A percentile compares a stretch with the other conserved stretches of the same genome.
These are phyloP conservation scores for Rhynchotus rufescens DNA, from an alignment of 2,797 vertebrate species.

Conservation along the genomic window DNA sequence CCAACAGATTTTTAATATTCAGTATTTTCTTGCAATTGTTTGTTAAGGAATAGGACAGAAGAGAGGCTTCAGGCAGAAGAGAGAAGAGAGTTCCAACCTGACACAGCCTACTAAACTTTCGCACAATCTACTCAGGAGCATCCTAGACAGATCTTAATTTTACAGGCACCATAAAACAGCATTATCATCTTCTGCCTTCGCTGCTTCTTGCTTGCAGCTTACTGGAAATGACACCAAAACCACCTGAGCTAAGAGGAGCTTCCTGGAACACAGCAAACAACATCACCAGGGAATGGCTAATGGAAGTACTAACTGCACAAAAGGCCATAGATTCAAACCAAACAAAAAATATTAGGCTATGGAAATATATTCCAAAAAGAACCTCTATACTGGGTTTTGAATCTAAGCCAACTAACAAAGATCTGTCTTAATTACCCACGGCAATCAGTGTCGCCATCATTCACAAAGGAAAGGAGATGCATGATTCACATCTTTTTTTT, in stretches of 20 bases:
- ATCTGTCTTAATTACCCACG: background rate
- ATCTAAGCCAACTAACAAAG: background rate
- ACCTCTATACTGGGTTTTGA: background rate
- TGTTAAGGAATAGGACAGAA: background rate
- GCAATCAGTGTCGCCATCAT: background rate
- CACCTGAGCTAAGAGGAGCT: background rate
- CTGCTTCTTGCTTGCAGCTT: background rate
- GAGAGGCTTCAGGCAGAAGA: background rate
- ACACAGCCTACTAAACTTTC: background rate
- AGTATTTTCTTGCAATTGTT: background rate
- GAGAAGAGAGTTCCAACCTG: background rate
- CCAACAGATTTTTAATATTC: background rate
- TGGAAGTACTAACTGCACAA: background rate
- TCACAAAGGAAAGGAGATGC: background rate
- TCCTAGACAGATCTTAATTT: background rate
- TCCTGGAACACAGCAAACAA: background rate
- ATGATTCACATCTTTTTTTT: background rate
- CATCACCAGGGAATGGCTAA: background rate
- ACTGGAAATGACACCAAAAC: background rate
- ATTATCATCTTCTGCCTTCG: background rate
- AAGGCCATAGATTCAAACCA: background rate
- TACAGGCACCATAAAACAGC: background rate
- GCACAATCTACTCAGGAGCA: background rate
- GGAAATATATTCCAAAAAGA: background rate
- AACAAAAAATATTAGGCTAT: background rate